phyloP scores from a whole-genome alignment of 1,140 invertebrate genomes.

The Dinothrombium tinctorium region DNA sequence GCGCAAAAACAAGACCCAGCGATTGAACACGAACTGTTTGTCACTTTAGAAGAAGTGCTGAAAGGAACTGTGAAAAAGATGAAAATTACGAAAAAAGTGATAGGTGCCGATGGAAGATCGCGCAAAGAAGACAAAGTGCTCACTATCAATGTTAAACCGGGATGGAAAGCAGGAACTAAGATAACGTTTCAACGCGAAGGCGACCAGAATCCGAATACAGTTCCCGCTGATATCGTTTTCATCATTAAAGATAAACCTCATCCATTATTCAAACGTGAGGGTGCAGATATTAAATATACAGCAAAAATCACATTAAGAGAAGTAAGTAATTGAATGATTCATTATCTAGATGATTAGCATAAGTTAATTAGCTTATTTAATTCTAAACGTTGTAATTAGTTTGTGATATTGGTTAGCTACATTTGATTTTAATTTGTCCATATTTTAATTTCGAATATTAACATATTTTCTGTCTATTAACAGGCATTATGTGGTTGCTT shows the following conservation, averaged over 20 bases:
- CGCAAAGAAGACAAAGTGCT: constrained; percentile 93
- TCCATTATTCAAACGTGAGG: constrained; percentile 75
- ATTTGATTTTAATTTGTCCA: background rate
- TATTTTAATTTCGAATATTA: background rate
- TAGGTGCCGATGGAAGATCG: constrained; percentile 47
- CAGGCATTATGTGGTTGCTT: constrained; percentile 61
- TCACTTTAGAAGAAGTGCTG: constrained; percentile 68
- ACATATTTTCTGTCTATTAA: background rate
- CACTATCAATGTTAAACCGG: constrained; percentile 92
- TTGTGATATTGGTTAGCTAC: background rate
- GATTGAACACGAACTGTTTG: constrained; percentile 84
- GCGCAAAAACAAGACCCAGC: constrained; percentile 51
- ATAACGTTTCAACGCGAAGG: constrained; percentile 98
- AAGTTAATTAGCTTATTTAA: too few relatives aligned
- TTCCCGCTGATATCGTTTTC: constrained; percentile 97
- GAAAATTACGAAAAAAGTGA: constrained; percentile 85
- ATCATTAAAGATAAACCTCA: constrained; percentile 97
- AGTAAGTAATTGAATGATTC: background rate
- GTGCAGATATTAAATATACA: constrained; percentile 73
- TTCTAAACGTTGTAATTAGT: too few relatives aligned
- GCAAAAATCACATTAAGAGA: constrained; percentile 73
- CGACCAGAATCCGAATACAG: constrained; percentile 79
- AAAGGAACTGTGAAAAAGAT: constrained; percentile 94
- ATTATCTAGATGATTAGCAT: too few relatives aligned
- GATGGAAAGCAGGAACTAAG: constrained; percentile 98